A percentile compares a stretch with the other conserved stretches of the same genome.
These are phyloP conservation scores for Barnardius zonarius DNA, from an alignment of 2,113 vertebrate genomes.

Conservation along the genomic window DNA sequence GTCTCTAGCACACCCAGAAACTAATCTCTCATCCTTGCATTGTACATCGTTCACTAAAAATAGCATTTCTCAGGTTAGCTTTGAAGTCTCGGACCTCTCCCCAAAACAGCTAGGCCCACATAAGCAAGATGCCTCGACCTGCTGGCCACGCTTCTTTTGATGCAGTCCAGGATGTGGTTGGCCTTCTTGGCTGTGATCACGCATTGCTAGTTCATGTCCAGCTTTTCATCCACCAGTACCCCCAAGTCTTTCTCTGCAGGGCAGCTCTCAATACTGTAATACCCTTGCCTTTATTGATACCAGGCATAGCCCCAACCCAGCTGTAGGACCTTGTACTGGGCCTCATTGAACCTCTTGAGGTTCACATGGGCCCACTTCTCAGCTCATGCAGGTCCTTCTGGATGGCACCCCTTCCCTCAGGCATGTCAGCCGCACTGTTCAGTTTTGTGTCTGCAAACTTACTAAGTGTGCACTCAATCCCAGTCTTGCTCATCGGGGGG, in stretches of 20 bases:
- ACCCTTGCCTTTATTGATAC: neutral
- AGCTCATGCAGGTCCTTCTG: neutral
- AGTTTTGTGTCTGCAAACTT: neutral
- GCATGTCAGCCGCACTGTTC: neutral
- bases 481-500: neutral
- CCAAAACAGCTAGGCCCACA: neutral
- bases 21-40: neutral
- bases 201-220: neutral
- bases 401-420: neutral
- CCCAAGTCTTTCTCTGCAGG: neutral
- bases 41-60: rapidly evolving
- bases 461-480: neutral
- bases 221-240: neutral
- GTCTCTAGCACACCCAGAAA: neutral
- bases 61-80: neutral
- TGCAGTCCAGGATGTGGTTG: neutral
- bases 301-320: neutral
- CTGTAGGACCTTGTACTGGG: neutral
- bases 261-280: neutral
- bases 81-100: neutral
- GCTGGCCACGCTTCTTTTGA: neutral
- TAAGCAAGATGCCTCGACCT: neutral
- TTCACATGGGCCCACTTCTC: neutral
- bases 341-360: neutral
- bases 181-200: neutral